These are phyloP conservation scores for Aviceda subcristata DNA, from an alignment of 2,113 vertebrate species.

Conservation along the genomic window DNA sequence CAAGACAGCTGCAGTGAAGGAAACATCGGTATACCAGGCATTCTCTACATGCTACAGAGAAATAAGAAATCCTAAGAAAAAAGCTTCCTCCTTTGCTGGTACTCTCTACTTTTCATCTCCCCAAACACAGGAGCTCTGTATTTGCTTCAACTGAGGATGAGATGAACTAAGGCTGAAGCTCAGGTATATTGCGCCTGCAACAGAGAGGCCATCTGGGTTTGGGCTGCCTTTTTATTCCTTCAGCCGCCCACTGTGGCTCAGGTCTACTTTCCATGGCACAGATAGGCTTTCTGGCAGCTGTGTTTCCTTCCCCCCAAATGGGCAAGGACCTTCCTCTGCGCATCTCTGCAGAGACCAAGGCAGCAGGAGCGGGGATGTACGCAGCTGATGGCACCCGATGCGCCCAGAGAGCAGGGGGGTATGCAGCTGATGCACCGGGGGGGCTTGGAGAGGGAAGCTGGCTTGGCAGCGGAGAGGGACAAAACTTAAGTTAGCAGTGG, in stretches of 20 bases:
- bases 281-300: not conserved
- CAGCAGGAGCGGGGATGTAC: not conserved
- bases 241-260: not conserved
- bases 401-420: not conserved
- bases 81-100: not conserved
- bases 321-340: not conserved
- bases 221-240: not conserved
- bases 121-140: not conserved
- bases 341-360: fast-evolving
- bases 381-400: not conserved
- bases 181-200: not conserved
- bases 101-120: not conserved
- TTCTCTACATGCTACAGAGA: not conserved
- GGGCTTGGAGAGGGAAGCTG: not conserved
- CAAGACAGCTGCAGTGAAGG: not conserved
- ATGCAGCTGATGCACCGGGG: not conserved
- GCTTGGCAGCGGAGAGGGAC: not conserved
- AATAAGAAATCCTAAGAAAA: not conserved
- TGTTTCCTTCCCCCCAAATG: not conserved
- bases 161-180: not conserved
- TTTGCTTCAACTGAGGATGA: not conserved
- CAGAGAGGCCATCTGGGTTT: not conserved
- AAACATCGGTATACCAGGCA: not conserved
- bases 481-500: not conserved
- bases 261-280: not conserved